Conservation (phyloP, 2,888 invertebrate species). For the Tipula confusa region DNA sequence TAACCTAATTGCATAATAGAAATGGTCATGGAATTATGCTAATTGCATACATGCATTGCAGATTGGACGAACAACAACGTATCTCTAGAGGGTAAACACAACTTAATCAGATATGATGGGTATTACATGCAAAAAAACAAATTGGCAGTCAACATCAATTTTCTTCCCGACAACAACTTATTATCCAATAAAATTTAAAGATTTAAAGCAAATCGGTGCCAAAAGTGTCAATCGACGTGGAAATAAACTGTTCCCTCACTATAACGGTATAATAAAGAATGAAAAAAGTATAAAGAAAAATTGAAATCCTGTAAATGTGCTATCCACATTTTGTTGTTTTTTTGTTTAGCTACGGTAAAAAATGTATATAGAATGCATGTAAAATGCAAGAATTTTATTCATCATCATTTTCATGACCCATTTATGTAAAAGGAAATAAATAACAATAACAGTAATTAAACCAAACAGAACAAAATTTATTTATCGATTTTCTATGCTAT, state of each 20-base stretch:
- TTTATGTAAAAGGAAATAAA: not conserved
- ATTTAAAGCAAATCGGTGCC: not conserved
- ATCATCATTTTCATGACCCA: not conserved
- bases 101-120: too few relatives aligned
- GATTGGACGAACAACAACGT: too few relatives aligned
- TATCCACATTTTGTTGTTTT: not conserved
- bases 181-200: too few relatives aligned
- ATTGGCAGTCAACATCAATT: too few relatives aligned
- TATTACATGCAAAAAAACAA: too few relatives aligned
- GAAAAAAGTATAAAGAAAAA: not conserved
- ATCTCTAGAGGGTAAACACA: too few relatives aligned
- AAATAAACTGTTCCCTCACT: not conserved
- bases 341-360: not conserved
- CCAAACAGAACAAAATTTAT: not conserved
- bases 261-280: not conserved
- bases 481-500: not conserved
- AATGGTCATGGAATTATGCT: too few relatives aligned
- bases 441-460: not conserved
- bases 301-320: not conserved
- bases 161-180: too few relatives aligned
- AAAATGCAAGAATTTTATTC: not conserved
- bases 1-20: too few relatives aligned
- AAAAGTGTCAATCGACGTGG: not conserved
- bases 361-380: not conserved
- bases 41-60: too few relatives aligned